Conservation (phyloP, 2,888 invertebrate genomes). For the Acronicta aceris region DNA sequence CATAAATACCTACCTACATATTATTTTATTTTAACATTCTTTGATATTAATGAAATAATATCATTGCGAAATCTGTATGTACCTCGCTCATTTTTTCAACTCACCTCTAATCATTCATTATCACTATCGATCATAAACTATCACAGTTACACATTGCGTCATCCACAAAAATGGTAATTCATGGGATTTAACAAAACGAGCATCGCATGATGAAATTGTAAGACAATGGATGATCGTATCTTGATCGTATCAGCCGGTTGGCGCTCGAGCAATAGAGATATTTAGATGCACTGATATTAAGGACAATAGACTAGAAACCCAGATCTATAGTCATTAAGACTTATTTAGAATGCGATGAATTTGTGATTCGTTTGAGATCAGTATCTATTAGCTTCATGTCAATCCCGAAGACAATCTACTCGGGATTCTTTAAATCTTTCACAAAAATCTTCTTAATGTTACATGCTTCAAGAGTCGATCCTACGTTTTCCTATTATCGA, state of each 20-base stretch:
- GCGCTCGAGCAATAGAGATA: slow-evolving; percentile 46
- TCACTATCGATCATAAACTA: slow-evolving; percentile 13
- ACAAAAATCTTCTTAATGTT: too few species aligned
- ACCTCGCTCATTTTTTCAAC: too few species aligned
- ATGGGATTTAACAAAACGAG: slow-evolving; percentile 20
- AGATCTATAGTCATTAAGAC: slow-evolving; percentile 4
- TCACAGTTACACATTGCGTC: slow-evolving; percentile 13
- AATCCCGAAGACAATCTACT: background rate
- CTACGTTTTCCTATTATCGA: too few species aligned
- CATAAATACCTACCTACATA: too few species aligned
- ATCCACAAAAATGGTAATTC: slow-evolving; percentile 36
- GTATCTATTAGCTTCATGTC: background rate
- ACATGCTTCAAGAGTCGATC: too few species aligned
- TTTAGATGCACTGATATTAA: slow-evolving; percentile 40
- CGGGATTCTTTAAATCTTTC: background rate
- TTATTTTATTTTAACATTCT: too few species aligned
- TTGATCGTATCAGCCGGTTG: slow-evolving; percentile 35
- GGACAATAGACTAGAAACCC: slow-evolving; percentile 37
- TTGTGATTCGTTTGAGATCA: background rate
- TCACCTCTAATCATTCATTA: too few species aligned
- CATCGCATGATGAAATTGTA: slow-evolving; percentile 36
- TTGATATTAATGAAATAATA: background rate
- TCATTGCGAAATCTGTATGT: too few species aligned
- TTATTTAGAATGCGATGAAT: background rate
- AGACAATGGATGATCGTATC: slow-evolving; percentile 47